Evolutionary conservation across 2,113 vertebrate species (phyloP).

Genomic region (Limanda limanda): DNA sequence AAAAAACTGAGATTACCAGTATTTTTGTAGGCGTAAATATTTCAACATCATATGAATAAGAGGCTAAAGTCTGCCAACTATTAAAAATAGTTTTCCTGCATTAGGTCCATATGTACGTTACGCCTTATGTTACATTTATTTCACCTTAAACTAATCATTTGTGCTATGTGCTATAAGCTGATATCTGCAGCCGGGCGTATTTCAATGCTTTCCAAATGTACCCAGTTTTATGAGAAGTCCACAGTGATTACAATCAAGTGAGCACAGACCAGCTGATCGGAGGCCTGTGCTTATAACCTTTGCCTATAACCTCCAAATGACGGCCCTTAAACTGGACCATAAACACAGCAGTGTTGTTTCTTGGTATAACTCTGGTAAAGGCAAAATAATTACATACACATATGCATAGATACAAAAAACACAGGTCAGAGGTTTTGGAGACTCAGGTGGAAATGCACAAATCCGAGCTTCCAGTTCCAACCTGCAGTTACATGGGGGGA

Average conservation of each 20-base stretch:
- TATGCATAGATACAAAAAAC: constrained; percentile 18
- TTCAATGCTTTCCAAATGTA: constrained; percentile 1
- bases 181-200: constrained; percentile 4
- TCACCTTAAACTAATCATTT: not conserved
- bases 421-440: not conserved
- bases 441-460: not conserved
- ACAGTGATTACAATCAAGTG: constrained; percentile 59
- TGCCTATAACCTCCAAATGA: constrained; percentile 60
- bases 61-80: constrained; percentile 14
- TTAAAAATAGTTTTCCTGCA: not conserved
- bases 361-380: constrained; percentile 32
- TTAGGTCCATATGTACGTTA: not conserved
- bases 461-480: constrained; percentile 7
- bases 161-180: constrained; percentile 1
- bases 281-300: constrained; percentile 45
- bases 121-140: not conserved
- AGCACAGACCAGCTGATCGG: constrained; percentile 34
- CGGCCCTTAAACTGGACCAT: constrained; percentile 40
- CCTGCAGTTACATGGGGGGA: constrained; percentile 34
- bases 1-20: constrained; percentile 38
- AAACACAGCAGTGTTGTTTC: constrained; percentile 38
- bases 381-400: constrained; percentile 58
- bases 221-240: constrained; percentile 42
- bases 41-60: constrained; percentile 30
- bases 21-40: constrained; percentile 42